These are phyloP conservation scores for Amphiprion percula DNA, from an alignment of 2,113 vertebrate species.

Conservation along the genomic window DNA sequence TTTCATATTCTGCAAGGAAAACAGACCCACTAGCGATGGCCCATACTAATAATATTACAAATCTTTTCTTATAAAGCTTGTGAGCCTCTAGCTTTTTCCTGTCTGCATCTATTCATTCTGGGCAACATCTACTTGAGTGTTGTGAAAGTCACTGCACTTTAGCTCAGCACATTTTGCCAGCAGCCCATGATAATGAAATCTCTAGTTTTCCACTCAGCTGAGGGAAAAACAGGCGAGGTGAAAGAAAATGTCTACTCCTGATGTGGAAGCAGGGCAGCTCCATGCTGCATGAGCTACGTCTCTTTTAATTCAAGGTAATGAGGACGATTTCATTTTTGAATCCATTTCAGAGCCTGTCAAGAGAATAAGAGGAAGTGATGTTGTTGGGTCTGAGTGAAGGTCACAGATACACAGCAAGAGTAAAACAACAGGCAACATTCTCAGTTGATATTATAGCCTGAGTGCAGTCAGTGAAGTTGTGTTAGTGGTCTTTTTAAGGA, in stretches of 20 bases:
- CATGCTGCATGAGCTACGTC: slow-evolving; percentile 1
- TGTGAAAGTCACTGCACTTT: slow-evolving; percentile 31
- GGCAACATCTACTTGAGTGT: slow-evolving; percentile 2
- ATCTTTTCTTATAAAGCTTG: not conserved
- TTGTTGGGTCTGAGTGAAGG: slow-evolving; percentile 5
- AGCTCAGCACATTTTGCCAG: slow-evolving; percentile 36
- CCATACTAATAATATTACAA: not conserved
- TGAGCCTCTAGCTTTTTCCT: not conserved
- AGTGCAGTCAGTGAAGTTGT: not conserved
- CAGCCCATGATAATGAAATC: slow-evolving; percentile 54
- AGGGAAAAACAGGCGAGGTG: slow-evolving; percentile 34
- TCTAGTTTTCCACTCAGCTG: slow-evolving; percentile 44
- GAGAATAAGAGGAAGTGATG: slow-evolving; percentile 27
- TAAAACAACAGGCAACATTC: not conserved
- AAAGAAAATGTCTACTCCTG: slow-evolving; percentile 31
- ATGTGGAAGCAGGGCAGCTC: slow-evolving; percentile 2
- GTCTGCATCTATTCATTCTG: slow-evolving; percentile 16
- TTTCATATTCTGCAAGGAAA: not conserved
- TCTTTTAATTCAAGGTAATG: slow-evolving; percentile 37
- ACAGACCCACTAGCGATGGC: not conserved
- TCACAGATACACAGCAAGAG: not conserved
- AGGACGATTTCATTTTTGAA: not conserved
- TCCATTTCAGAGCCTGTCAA: not conserved
- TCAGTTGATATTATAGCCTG: not conserved
- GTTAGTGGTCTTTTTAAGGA: no score